These are phyloP conservation scores for Ophion costatus DNA, from an alignment of 2,888 invertebrate genomes.

Conservation along the genomic window DNA sequence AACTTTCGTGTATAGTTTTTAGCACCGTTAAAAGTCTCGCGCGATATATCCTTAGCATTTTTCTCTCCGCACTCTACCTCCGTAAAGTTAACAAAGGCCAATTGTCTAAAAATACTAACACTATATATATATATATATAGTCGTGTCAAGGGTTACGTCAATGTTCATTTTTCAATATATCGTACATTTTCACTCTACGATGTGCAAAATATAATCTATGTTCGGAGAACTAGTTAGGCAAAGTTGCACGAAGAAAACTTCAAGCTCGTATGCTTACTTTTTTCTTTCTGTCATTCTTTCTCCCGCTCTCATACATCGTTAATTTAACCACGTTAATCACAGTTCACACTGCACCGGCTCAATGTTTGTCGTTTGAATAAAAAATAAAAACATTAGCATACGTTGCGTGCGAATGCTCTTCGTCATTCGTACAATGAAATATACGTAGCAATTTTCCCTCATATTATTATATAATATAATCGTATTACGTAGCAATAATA, in stretches of 20 bases:
- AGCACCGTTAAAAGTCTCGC: conserved; percentile 38
- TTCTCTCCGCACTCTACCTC: conserved; percentile 3
- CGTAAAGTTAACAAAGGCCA: conserved; percentile 48
- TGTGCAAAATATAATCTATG: conserved; percentile 64
- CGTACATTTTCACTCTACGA: conserved; percentile 25
- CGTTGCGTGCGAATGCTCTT: background rate
- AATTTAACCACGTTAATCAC: conserved; percentile 27
- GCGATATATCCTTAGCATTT: background rate
- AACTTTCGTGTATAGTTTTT: conserved; percentile 42
- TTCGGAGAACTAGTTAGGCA: conserved; percentile 51
- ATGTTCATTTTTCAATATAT: conserved; percentile 2
- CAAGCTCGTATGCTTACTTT: conserved; percentile 21
- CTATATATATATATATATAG: background rate
- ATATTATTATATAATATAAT: conserved; percentile 16
- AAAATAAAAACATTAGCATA: conserved; percentile 11
- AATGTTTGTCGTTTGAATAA: background rate
- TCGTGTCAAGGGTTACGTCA: no score
- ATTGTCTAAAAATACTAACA: conserved; percentile 31
- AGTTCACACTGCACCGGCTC: conserved; percentile 36
- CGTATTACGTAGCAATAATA: background rate
- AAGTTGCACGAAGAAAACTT: conserved; percentile 38
- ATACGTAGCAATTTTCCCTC: background rate
- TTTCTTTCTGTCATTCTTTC: background rate
- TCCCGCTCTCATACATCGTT: background rate
- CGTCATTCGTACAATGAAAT: background rate